phyloP scores from a whole-genome alignment of 2,888 invertebrate species.

The Litoditis marina region DNA sequence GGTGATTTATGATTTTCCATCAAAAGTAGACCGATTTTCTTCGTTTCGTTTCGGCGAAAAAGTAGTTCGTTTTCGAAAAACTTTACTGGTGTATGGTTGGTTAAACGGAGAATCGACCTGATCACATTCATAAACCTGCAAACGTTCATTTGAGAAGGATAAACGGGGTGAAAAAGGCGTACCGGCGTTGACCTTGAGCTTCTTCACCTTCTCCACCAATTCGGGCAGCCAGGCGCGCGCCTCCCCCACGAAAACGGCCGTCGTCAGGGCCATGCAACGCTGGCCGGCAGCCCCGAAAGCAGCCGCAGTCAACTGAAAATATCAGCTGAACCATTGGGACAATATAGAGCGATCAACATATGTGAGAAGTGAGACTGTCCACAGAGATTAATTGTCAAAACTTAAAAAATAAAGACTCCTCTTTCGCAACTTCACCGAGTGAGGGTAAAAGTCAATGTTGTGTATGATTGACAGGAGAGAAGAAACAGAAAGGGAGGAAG shows the following conservation, averaged over 20 bases:
- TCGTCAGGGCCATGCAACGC: conserved; percentile 96
- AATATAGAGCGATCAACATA: neutral
- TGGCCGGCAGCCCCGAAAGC: conserved; percentile 99
- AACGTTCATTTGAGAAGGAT: too few species aligned
- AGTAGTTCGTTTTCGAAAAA: too few species aligned
- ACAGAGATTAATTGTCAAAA: conserved; percentile 8
- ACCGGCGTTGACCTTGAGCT: conserved; percentile 84
- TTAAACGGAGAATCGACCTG: too few species aligned
- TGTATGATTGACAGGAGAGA: too few species aligned
- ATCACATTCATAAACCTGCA: too few species aligned
- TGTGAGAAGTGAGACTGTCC: neutral
- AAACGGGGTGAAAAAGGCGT: conserved; percentile 4
- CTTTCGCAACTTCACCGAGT: too few species aligned
- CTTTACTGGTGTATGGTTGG: too few species aligned
- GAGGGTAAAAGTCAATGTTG: too few species aligned
- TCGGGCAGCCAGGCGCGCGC: conserved; percentile 91
- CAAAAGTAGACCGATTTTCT: too few species aligned
- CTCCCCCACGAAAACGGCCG: conserved; percentile 81
- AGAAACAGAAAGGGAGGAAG: neutral
- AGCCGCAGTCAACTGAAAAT: conserved; percentile 73
- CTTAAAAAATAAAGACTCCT: neutral
- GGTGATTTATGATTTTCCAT: too few species aligned
- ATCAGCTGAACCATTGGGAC: neutral
- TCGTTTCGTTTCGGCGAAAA: too few species aligned
- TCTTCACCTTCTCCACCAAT: conserved; percentile 74